Base-by-base conservation (phyloP, 2,888 invertebrate genomes). In the Pherbina coryleti region DNA sequence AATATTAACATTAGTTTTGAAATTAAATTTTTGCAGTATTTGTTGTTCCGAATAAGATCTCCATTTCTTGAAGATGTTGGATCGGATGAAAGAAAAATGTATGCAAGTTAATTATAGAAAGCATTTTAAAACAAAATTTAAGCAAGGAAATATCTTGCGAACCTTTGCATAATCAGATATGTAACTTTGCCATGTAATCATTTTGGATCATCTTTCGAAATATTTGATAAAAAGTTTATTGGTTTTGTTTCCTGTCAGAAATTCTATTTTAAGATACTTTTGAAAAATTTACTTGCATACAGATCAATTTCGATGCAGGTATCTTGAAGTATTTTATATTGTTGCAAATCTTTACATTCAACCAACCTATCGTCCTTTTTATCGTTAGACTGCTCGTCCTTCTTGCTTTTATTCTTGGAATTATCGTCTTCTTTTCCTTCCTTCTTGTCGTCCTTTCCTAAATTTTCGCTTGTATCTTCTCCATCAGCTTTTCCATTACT, bases 331-430 rank as follows among this genome's bases (percentile, higher is more conserved):
- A 11, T 57, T n/a, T 57, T 37, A 37, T 37, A 37, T 37, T 34
- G 22, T 44, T 31, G 74, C 51, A 62, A 64, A 74, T 31, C n/a
- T 66, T 31, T 31, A n/a, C 8, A 17, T 85, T 87, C 92, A 90
- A 90, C 85, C 78, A 90, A 91, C 91, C 91, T 91, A 89, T 91
- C 90, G 84, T 92, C 87, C 88, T 92, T 93, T 89, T 88, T 89
- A 67, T 89, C 90, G 79, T 91, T 90, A 75, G 86, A 81, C 81
- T 87, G 92, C 86, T 84, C 91, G 88, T 91, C 91, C 90, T 81
- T 87, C 78, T 85, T 85, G 77, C 79, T 81, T 79, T 85, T 84
- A 34, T 81, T 79, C 19, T 84, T 84, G 17, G 82, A 37, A 3
- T 69, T 67, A 8, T 85, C 83, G 11, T 86, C 87, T 11, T 86